Evolutionary conservation across 2,113 vertebrate genomes (phyloP), one percentile per base, ranked within the genome.

Genomic region (Platanista minor): DNA sequence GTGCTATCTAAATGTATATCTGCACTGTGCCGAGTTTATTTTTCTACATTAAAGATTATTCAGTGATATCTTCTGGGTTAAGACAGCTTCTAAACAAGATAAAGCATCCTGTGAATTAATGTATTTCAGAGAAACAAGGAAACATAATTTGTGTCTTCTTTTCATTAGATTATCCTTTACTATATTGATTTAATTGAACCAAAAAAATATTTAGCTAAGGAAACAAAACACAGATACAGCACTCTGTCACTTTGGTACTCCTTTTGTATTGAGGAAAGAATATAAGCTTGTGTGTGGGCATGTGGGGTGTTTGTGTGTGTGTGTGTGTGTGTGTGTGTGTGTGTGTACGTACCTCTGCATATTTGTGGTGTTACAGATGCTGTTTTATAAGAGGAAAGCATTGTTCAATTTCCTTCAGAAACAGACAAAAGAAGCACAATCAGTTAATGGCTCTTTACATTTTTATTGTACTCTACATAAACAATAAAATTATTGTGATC

Each of bases 1-100:
- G 93, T 98, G 98, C 98, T 98, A 98, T 98, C 98, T 99, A 98
- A 99, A 99, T 98, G 98, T 96, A 97, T 98, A 95, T 96, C 74
- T 97, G 90, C 84, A 81, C 92, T 97, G 97, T 97, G 98, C 94
- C 61, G 95, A 98, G 97, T 99, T 99, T 99, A 98, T 98, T 98
- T 98, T 97, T 98, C 94, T 91, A 96, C 75, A 82, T 97, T 94
- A 97, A 98, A 98, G 97, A 98, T 98, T 91, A 93, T 97, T 98
- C 93, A 94, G 90, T 97, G 87, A 69, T 98, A 97, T 98, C 97
- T 98, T 96, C 94, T 66, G 88, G 95, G 91, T 75, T 96, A 91
- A 97, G 94, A 97, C 91, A 97, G 95, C 95, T 97, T 97, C 96
- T 98, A 98, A 99, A 98, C 90, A 98, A 97, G 96, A 98, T 97